These are phyloP conservation scores for Argya squamiceps DNA, from an alignment of 2,797 vertebrate genomes.

Conservation along the genomic window DNA sequence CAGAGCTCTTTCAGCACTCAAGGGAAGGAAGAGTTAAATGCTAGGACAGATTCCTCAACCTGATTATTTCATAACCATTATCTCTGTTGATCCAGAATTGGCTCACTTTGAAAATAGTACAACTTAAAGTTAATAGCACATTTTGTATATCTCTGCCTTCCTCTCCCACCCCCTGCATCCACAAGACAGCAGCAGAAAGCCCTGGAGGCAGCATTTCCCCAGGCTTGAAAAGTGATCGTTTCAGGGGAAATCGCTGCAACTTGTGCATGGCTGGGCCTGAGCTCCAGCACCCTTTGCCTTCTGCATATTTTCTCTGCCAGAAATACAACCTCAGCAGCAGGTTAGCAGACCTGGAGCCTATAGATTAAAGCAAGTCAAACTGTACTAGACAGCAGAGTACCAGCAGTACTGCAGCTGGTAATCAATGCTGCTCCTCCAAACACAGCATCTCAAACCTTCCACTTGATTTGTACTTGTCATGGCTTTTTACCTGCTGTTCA, in stretches of 20 bases:
- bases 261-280: accelerated
- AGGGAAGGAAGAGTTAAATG: not conserved
- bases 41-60: not conserved
- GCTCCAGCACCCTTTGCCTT: not conserved
- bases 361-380: not conserved
- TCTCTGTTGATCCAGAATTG: not conserved
- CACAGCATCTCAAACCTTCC: not conserved
- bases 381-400: not conserved
- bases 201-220: not conserved
- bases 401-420: not conserved
- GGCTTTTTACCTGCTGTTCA: not conserved
- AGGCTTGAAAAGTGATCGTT: accelerated
- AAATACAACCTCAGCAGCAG: not conserved
- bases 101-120: not conserved
- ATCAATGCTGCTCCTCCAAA: not conserved
- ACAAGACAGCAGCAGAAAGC: not conserved
- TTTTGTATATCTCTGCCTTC: not conserved
- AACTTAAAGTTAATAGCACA: not conserved
- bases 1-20: not conserved
- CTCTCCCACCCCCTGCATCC: not conserved
- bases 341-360: not conserved
- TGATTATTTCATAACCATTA: not conserved
- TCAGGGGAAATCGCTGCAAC: accelerated
- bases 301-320: not conserved
- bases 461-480: accelerated